phyloP scores from a whole-genome alignment of 2,888 invertebrate genomes.

The Tenthredo livida region DNA sequence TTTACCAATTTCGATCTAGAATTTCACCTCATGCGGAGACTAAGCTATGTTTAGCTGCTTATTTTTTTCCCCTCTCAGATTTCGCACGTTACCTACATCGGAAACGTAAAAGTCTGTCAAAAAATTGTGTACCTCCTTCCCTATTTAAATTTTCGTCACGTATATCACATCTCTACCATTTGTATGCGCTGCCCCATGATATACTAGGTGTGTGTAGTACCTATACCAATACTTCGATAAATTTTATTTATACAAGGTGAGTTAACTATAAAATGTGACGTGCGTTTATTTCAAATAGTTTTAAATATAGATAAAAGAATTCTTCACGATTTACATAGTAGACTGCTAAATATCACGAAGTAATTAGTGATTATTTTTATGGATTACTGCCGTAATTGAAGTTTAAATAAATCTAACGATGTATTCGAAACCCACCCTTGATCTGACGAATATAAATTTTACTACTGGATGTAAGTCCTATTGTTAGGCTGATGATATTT shows the following conservation, averaged over 20 bases:
- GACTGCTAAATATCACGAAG: neutral
- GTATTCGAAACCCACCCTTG: neutral
- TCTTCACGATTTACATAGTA: neutral
- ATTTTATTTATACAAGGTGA: conserved; percentile 14
- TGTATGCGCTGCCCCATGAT: neutral
- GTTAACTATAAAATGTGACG: neutral
- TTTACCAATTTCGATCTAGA: neutral
- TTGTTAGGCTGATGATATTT: neutral
- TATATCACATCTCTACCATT: neutral
- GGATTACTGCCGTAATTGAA: neutral
- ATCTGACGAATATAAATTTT: neutral
- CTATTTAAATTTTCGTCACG: neutral
- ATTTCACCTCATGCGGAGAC: neutral
- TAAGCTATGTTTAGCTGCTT: neutral
- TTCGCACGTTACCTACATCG: neutral
- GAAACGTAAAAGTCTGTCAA: neutral
- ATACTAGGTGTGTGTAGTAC: neutral
- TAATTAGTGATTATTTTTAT: neutral
- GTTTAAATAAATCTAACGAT: neutral
- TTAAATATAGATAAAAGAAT: neutral
- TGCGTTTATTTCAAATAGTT: neutral
- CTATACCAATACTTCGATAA: conserved; percentile 3
- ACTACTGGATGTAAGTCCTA: neutral
- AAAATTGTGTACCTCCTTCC: neutral
- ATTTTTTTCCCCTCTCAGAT: neutral